These are phyloP conservation scores for Drosophila hydei DNA, from an alignment of 1,140 invertebrate genomes.

Conservation along the genomic window DNA sequence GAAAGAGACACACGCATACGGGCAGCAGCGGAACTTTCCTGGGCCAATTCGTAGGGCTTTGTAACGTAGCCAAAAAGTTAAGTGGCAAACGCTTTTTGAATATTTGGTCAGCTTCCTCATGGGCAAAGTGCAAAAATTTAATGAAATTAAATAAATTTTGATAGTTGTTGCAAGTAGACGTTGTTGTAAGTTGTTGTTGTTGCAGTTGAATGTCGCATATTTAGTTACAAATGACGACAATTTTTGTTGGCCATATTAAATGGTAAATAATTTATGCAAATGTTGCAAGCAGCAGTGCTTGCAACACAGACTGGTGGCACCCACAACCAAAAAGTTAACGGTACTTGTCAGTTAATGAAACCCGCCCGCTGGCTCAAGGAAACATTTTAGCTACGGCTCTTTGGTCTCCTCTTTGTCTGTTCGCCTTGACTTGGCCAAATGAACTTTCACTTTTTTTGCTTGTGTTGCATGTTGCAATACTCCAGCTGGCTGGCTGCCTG, in stretches of 20 bases:
- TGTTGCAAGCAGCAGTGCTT: slow-evolving; percentile 63
- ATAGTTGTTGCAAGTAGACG: slow-evolving; percentile 2
- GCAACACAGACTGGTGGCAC: slow-evolving; percentile 48
- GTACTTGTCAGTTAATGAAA: slow-evolving; percentile 70
- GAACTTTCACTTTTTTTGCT: slow-evolving; percentile 82
- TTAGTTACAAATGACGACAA: slow-evolving; percentile 81
- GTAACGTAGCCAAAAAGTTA: slow-evolving; percentile 45
- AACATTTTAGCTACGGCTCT: slow-evolving; percentile 42
- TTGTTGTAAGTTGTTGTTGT: slow-evolving; percentile 17
- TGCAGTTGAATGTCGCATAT: slow-evolving; percentile 54
- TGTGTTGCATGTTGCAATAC: slow-evolving; percentile 50
- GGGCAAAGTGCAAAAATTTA: slow-evolving; percentile 75
- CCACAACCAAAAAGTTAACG: slow-evolving; percentile 47
- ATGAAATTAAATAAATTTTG: slow-evolving; percentile 81
- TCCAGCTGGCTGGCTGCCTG: slow-evolving; percentile 5
- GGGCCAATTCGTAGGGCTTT: slow-evolving; percentile 45
- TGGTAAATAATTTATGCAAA: slow-evolving; percentile 80
- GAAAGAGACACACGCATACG: not conserved
- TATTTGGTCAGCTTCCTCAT: slow-evolving; percentile 69
- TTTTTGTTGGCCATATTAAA: slow-evolving; percentile 77
- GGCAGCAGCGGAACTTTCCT: slow-evolving; percentile 42
- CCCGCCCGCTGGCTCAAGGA: slow-evolving; percentile 80
- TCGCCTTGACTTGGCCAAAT: slow-evolving; percentile 79
- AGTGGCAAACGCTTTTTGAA: slow-evolving; percentile 57
- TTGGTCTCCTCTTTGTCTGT: slow-evolving; percentile 52